These are phyloP conservation scores for Taenaris catops DNA, from an alignment of 2,888 invertebrate genomes.

Conservation along the genomic window DNA sequence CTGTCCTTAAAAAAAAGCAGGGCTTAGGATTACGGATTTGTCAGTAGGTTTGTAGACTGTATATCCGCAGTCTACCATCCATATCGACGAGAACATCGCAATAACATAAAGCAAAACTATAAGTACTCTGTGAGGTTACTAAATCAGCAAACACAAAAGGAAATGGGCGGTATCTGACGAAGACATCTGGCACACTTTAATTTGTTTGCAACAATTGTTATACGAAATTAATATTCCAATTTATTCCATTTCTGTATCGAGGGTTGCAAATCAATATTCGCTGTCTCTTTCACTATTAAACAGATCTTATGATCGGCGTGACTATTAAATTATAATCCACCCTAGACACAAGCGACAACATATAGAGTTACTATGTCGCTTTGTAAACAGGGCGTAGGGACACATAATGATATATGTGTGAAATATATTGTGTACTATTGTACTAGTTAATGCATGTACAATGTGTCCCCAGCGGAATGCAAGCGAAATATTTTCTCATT, in stretches of 20 bases:
- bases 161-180: slow-evolving; percentile 55
- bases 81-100: not conserved
- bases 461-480: too few species aligned
- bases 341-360: too few species aligned
- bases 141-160: slow-evolving; percentile 56
- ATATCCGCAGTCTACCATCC: not conserved
- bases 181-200: slow-evolving; percentile 76
- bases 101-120: not conserved
- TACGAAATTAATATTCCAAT: slow-evolving; percentile 79
- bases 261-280: slow-evolving; percentile 72
- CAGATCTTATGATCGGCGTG: slow-evolving; percentile 19
- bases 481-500: too few species aligned
- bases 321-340: too few species aligned
- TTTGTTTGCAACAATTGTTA: slow-evolving; percentile 74
- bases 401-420: too few species aligned
- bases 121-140: slow-evolving; percentile 15
- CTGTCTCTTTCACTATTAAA: slow-evolving; percentile 41
- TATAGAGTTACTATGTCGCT: too few species aligned
- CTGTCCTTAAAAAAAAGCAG: too few species aligned
- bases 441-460: too few species aligned
- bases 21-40: too few species aligned
- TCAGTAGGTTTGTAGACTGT: not conserved
- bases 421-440: too few species aligned
- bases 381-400: too few species aligned
- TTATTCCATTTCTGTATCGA: slow-evolving; percentile 75